Percentiles rank a stretch among this genome's conserved stretches.
Conservation (phyloP, 2,797 vertebrate species). For the Argya squamiceps region DNA sequence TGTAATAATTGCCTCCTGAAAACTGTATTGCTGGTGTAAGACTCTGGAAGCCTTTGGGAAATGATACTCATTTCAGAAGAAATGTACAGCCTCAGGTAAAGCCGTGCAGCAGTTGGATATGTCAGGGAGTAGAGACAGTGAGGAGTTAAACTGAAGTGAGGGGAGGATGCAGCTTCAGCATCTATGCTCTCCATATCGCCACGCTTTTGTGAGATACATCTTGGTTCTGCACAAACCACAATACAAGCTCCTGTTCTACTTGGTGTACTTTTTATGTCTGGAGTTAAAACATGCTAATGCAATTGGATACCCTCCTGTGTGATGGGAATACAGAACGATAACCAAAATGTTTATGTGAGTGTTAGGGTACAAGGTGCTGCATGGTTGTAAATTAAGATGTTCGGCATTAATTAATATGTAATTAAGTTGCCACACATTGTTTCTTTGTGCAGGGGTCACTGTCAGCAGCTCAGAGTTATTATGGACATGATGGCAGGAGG, state of each 20-base stretch:
- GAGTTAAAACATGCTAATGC: not conserved
- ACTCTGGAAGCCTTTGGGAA: not conserved
- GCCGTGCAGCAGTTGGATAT: not conserved
- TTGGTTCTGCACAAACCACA: not conserved
- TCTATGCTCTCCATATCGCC: not conserved
- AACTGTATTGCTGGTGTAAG: not conserved
- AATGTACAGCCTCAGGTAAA: not conserved
- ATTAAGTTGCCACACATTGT: not conserved
- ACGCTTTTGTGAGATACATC: rapidly evolving
- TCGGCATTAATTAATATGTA: not conserved
- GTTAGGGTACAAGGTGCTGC: not conserved
- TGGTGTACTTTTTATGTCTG: not conserved
- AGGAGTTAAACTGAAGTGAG: not conserved
- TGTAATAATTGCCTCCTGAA: not conserved
- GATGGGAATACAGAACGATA: not conserved
- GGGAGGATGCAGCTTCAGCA: not conserved
- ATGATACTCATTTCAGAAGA: not conserved
- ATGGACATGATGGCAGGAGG: not conserved
- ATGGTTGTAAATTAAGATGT: not conserved
- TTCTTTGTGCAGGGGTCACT: not conserved
- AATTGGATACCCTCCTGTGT: not conserved
- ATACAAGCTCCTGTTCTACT: not conserved
- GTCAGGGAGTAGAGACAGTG: not conserved
- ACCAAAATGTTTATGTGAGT: not conserved
- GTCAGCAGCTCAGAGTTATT: not conserved